Evolutionary conservation across 2,797 vertebrate genomes (phyloP).

Genomic region (Masticophis lateralis): DNA sequence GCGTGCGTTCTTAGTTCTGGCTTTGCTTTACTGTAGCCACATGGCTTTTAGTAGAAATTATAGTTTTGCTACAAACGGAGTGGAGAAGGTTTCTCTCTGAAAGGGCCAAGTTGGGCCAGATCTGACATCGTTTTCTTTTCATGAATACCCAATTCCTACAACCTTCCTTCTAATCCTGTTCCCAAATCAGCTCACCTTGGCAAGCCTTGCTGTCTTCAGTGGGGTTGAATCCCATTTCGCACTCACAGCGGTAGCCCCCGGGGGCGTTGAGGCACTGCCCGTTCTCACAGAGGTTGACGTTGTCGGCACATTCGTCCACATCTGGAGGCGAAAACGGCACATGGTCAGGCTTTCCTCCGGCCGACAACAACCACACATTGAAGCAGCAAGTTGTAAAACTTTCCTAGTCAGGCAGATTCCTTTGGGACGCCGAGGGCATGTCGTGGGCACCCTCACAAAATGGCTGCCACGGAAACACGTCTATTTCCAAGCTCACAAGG

Average conservation of each 20-base stretch:
- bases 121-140: too few species aligned
- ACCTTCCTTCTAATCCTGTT: background rate
- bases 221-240: conserved; percentile 94
- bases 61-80: too few species aligned
- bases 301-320: conserved; percentile 91
- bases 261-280: conserved; percentile 93
- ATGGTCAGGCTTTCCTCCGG: background rate
- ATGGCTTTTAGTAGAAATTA: too few species aligned
- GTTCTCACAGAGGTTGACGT: conserved; percentile 89
- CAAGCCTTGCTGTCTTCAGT: conserved; percentile 89
- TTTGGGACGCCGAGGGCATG: background rate
- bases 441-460: background rate
- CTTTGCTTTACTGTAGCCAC: too few species aligned
- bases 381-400: too few species aligned
- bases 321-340: conserved; percentile 64
- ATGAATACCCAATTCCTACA: background rate
- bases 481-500: background rate
- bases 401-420: background rate
- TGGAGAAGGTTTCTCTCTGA: too few species aligned
- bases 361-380: too few species aligned
- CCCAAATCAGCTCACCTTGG: conserved; percentile 74
- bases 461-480: background rate
- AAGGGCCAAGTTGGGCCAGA: too few species aligned
- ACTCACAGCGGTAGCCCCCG: conserved; percentile 90
- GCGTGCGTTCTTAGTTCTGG: too few species aligned